A percentile compares a stretch with the other conserved stretches of the same genome.
These are phyloP conservation scores for Iselma pallidipennis DNA, from an alignment of 2,888 invertebrate genomes.

Conservation along the genomic window DNA sequence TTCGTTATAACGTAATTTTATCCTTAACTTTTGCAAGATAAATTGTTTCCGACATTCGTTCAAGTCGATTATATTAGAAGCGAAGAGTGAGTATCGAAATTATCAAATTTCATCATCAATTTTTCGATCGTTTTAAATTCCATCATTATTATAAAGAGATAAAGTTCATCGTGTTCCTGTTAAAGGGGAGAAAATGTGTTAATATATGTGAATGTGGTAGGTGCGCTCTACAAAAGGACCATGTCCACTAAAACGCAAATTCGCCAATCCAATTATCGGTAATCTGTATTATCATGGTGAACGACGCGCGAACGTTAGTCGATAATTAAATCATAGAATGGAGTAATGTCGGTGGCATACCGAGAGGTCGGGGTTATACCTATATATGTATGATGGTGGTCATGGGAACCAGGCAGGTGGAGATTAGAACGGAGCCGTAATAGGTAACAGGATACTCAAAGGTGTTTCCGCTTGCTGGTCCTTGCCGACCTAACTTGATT, in stretches of 20 bases:
- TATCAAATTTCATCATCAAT: neutral
- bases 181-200: neutral
- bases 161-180: neutral
- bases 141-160: neutral
- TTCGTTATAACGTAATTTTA: neutral
- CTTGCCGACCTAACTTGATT: conserved; percentile 36
- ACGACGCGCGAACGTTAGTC: conserved; percentile 36
- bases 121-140: neutral
- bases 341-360: conserved; percentile 6
- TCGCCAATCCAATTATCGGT: conserved; percentile 48
- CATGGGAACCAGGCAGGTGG: conserved; percentile 44
- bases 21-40: neutral
- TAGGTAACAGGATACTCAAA: conserved; percentile 48
- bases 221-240: too few relatives aligned
- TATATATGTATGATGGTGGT: conserved; percentile 34
- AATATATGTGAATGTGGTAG: neutral
- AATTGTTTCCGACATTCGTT: neutral
- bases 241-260: conserved; percentile 33
- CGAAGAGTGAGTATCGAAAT: neutral
- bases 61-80: neutral
- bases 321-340: conserved; percentile 48
- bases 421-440: conserved; percentile 33
- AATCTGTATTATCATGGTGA: conserved; percentile 45
- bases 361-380: conserved; percentile 33
- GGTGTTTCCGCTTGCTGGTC: conserved; percentile 42